Base-by-base conservation (phyloP, 2,797 vertebrate genomes). In the Oryzias sinensis region DNA sequence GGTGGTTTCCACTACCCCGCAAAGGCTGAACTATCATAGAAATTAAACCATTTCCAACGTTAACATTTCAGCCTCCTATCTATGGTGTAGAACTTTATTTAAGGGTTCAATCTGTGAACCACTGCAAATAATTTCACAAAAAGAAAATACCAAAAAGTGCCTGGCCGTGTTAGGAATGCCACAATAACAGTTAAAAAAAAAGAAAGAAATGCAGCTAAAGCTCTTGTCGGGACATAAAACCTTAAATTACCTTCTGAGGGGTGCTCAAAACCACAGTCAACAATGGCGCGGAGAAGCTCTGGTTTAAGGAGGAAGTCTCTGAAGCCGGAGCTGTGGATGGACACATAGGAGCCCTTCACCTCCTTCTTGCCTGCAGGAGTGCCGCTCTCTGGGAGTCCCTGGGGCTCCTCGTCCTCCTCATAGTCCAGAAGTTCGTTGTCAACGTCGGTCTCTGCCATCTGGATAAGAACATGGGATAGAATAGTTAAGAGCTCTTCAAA, bases 311-410 rank as follows among this genome's bases (percentile, higher is more conserved):
- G 84, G 70, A 96, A 96, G 81, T 96, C 94, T 59, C 94, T 87
- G 81, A 96, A 96, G 41, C 95, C 95, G 0, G 95, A 96, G 85
- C 95, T 96, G 88, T 96, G 95, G 76, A 96, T 96, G 74, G 95
- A 96, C 22, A 96, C 94, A 0, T 96, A 96, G 55, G 95, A 96
- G 0, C 95, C 95, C 82, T 97, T 97, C 78, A 97, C 92, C 15
- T 97, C 95, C 76, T 95, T 96, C 87, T 94, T 95, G 44, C 81
- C 85, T 9, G 90, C 72, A 0, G 89, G 86, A 4, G 85, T 82
- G 0, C 87, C 79, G 5, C 81, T 91, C 65, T 95, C 95, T 0
- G 89, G 79, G 15, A 89, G 88, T 59, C 83, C 92, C 74, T 95
- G 94, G 1, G 93, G 93, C 62, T 97, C 95, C 40, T 95, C 94